Conservation (phyloP, 2,797 vertebrate species). For the Manis crassicaudata region DNA sequence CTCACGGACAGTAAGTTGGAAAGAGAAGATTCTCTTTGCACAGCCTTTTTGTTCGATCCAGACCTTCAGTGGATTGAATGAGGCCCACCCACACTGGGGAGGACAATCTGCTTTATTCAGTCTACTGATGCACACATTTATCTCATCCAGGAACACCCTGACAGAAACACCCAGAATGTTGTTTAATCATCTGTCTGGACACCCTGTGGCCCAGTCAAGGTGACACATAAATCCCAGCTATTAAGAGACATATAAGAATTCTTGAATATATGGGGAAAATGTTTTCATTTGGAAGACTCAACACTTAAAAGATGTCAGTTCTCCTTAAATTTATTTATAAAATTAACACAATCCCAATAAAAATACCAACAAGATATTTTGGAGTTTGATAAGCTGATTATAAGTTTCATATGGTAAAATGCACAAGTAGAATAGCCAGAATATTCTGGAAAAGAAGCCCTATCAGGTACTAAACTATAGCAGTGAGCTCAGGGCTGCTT, state of each 20-base stretch:
- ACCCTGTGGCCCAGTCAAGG: neutral
- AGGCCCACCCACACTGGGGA: neutral
- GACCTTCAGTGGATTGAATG: neutral
- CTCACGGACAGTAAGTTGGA: neutral
- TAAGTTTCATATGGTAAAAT: constrained; percentile 2
- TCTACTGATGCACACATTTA: neutral
- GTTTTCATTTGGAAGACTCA: neutral
- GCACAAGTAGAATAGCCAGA: neutral
- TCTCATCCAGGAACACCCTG: neutral
- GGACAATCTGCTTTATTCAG: neutral
- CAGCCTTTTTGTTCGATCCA: neutral
- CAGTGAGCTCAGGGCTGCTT: neutral
- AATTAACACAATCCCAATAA: neutral
- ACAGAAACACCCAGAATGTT: neutral
- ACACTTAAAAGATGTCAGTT: neutral
- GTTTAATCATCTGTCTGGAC: neutral
- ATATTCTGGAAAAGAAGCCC: neutral
- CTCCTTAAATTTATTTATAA: neutral
- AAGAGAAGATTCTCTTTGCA: neutral
- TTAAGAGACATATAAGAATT: neutral
- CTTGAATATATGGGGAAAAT: neutral
- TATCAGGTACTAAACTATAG: neutral
- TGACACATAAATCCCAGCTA: neutral
- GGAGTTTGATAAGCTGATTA: neutral
- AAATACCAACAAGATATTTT: neutral